Base-by-base conservation (phyloP, 2,888 invertebrate genomes). In the Mylabris sibirica region DNA sequence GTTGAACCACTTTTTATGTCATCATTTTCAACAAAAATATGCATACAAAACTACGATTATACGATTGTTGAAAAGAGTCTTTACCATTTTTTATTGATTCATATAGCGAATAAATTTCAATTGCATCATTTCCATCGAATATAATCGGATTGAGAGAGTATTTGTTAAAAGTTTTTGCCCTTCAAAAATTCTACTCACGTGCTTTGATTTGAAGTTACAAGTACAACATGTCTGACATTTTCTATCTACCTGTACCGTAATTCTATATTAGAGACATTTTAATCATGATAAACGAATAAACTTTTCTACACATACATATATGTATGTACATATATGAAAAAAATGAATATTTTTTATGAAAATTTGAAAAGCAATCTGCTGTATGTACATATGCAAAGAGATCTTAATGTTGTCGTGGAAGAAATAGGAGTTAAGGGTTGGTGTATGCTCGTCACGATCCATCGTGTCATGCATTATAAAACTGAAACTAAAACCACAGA, bases 401-500 rank as follows among this genome's bases (percentile, higher is more conserved):
- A 70, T 66, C 63, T 78, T 78, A 75, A 77, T 78, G 72, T 76
- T 74, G 75, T 75, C 75, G 72, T 72, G 74, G 30, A 30, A 61
- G 73, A 68, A 73, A 75, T 63, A 60, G 60, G 53, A 44, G 70
- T 72, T 64, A 69, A 59, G 66, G 71, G 68, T 62, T 68, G 67
- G 71, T 69, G 73, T 76, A 78, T 78, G 79, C 78, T 73, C 71
- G 78, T 79, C 79, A 79, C 78, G 78, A 78, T 77, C 71, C 75
- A 76, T 77, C 78, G 75, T 76, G 77, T 77, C 78, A 73, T 78
- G 78, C 78, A 77, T 78, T 79, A 77, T 75, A 78, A 73, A 78
- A 71, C 74, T 75, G 77, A 78, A 78, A 77, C 77, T 77, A 76
- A 78, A 78, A 75, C 78, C 76, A 72, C 71, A 66, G 73, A 74